phyloP scores from a whole-genome alignment of 2,113 vertebrate species.

The Sylvia atricapilla region DNA sequence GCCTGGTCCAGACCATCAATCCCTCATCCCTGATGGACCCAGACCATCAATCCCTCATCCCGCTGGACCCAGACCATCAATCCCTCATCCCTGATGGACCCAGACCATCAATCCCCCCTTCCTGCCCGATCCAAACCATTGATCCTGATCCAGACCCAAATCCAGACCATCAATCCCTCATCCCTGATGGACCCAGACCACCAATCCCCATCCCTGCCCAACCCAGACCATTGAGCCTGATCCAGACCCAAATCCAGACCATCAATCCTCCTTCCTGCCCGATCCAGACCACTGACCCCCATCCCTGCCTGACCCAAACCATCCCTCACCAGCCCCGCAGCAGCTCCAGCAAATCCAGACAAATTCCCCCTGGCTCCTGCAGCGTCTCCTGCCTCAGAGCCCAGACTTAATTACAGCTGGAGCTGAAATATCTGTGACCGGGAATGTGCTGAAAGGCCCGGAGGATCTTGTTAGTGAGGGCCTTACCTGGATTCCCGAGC shows the following conservation, averaged over 20 bases:
- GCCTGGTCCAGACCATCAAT: too few relatives aligned
- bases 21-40: neutral
- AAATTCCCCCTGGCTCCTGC: neutral
- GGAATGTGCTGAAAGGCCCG: slow-evolving; percentile 28
- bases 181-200: too few relatives aligned
- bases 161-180: too few relatives aligned
- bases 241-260: neutral
- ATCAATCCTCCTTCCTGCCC: too few relatives aligned
- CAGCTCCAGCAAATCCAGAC: neutral
- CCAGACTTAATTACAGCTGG: slow-evolving; percentile 57
- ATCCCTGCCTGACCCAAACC: neutral
- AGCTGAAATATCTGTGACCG: slow-evolving; percentile 8
- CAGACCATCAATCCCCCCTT: neutral
- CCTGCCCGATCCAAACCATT: neutral
- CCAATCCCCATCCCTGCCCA: accelerated
- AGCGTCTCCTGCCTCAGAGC: neutral
- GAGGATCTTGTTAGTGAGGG: slow-evolving; percentile 29
- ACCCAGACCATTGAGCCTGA: neutral
- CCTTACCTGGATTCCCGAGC: neutral
- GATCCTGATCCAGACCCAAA: neutral
- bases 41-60: neutral
- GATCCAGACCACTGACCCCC: neutral
- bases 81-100: neutral
- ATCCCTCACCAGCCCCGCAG: neutral
- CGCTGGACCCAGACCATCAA: too few relatives aligned